phyloP scores from a whole-genome alignment of 2,113 vertebrate species.

The Cochlearius cochlearius region DNA sequence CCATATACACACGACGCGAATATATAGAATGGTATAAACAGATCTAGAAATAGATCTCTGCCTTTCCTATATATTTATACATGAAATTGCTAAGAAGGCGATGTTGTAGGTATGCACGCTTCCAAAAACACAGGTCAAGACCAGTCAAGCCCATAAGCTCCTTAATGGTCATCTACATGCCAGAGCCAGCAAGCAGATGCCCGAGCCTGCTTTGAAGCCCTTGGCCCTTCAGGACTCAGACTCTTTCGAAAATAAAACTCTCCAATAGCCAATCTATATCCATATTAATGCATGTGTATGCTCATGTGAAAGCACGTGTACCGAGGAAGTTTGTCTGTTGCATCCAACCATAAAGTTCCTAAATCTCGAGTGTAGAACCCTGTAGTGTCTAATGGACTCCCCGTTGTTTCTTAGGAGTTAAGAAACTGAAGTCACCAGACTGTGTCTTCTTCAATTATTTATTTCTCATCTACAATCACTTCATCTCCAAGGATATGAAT shows the following conservation, averaged over 20 bases:
- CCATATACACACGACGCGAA: accelerated
- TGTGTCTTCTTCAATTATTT: constrained; percentile 44
- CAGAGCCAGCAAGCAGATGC: background rate
- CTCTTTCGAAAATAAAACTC: background rate
- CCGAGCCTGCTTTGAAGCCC: background rate
- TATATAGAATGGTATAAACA: background rate
- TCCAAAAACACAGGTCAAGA: background rate
- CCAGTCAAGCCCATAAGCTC: background rate
- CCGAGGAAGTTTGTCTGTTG: too few relatives aligned
- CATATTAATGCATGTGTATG: accelerated
- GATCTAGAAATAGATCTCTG: background rate
- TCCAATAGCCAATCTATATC: background rate
- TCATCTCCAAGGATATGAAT: constrained; percentile 23
- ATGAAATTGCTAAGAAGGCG: background rate
- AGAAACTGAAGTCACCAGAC: background rate
- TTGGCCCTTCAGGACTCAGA: background rate
- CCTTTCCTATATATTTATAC: background rate
- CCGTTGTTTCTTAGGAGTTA: background rate
- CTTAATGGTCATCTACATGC: background rate
- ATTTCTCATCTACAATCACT: constrained; percentile 34
- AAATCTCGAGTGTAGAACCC: background rate
- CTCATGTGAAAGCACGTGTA: background rate
- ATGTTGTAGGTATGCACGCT: accelerated
- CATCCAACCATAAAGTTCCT: background rate
- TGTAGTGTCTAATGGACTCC: background rate